Base-by-base conservation (phyloP, 2,797 vertebrate genomes). In the Sebastes hubbsi region DNA sequence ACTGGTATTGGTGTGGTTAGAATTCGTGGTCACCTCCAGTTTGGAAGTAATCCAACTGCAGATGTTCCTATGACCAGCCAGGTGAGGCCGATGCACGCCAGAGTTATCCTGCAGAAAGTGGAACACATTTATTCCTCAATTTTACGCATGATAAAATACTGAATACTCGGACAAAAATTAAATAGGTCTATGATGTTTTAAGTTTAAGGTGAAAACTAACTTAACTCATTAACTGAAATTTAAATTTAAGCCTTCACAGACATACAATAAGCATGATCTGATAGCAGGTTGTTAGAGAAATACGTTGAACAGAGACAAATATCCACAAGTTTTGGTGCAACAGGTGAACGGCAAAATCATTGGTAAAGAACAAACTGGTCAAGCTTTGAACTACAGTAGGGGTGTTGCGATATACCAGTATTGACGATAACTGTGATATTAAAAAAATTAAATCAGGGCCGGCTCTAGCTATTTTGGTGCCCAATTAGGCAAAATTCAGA, bases 21-120 rank as follows among this genome's bases (percentile, higher is more conserved):
- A 13, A 9, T 56, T 61, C 59, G 6, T 69, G 2, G 46, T 93
- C 85, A 99, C 99, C 97, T 97, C 94, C 95, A 90, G 3, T 97
- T 96, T 38, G 98, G 97, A 67, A 99, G 94, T 42, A 98, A 93
- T 77, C 99, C 98, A 49, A 99, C 97, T 1, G 95, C 2, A 1
- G 97, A 97, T 1, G 98, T 97, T 84, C 97, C 97, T 4, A 96
- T 91, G 69, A 99, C 98, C 94, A 99, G 92, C 94, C 97, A 97
- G 78, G 83, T 94, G 85, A 99, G 95, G 2, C 99, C 99, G n/a
- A 99, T 97, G 78, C 91, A 62, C 54, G 96, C 96, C 1, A 99
- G 92, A 2, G 96, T 96, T 72, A 99, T 72, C 76, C 99, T 99
- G 61, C 36, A 84, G 65, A 76, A 14, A 75, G 30, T 49, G 3